Evolutionary conservation across 35 echinoderm and acorn worm genomes (phyloP).

Genomic region (Patiria miniata): DNA sequence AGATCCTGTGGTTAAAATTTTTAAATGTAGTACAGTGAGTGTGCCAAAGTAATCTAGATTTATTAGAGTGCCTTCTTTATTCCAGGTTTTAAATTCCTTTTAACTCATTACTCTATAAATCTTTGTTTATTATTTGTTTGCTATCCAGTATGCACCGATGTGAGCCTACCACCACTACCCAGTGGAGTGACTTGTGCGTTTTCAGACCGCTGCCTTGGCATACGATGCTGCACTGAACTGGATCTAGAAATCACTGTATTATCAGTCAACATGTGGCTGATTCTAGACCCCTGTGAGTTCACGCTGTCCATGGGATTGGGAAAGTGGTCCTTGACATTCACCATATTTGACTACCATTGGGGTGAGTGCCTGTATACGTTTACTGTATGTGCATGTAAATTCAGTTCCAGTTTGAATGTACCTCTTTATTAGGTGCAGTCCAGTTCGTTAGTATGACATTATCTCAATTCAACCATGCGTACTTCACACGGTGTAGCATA

Average conservation of each 20-base stretch:
- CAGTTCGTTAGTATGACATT: too few species aligned
- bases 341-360: constrained; percentile 36
- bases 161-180: neutral
- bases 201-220: constrained; percentile 26
- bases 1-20: too few species aligned
- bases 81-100: too few species aligned
- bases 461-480: too few species aligned
- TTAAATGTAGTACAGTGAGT: too few species aligned
- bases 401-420: too few species aligned
- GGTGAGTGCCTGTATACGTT: constrained; percentile 26
- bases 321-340: constrained; percentile 6
- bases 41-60: too few species aligned
- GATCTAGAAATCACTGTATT: constrained; percentile 10
- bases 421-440: too few species aligned
- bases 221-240: constrained; percentile 30
- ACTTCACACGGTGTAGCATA: too few species aligned
- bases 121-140: too few species aligned
- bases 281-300: constrained; percentile 34
- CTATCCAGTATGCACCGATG: neutral
- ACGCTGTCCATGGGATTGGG: constrained; percentile 13
- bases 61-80: too few species aligned
- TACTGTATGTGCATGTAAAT: too few species aligned
- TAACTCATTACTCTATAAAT: neutral
- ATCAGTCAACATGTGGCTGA: constrained; percentile 11
- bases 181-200: constrained; percentile 16